These are phyloP conservation scores for Heterotilapia buettikoferi DNA, from an alignment of 2,113 vertebrate species.

Conservation along the genomic window DNA sequence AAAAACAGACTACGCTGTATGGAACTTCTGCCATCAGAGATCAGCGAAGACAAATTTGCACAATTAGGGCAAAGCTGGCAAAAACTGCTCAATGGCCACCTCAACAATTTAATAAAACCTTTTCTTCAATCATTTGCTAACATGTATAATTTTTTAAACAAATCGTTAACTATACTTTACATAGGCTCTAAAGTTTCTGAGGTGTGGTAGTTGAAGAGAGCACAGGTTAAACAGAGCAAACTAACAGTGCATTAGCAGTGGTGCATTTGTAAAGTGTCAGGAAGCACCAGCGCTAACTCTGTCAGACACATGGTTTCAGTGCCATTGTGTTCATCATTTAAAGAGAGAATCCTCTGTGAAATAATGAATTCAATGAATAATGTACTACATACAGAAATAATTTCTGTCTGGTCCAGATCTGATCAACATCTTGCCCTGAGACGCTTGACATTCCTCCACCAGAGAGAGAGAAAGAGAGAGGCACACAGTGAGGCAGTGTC, in stretches of 20 bases:
- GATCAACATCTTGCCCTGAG: neutral
- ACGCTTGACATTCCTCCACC: neutral
- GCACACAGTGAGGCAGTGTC: neutral
- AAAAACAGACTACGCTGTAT: neutral
- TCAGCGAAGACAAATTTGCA: neutral
- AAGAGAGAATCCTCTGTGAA: neutral
- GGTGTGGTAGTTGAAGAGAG: neutral
- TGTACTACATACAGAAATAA: neutral
- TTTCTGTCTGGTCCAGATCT: neutral
- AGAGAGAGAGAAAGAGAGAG: neutral
- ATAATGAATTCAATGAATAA: neutral
- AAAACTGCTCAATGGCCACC: neutral
- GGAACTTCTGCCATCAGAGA: neutral
- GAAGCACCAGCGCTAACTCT: neutral
- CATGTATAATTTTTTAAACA: neutral
- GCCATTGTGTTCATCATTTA: neutral
- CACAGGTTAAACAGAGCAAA: neutral
- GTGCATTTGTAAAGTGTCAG: neutral
- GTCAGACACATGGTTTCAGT: neutral
- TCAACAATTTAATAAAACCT: neutral
- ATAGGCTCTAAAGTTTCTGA: neutral
- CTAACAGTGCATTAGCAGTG: neutral
- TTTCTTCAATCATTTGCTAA: neutral
- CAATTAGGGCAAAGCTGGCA: neutral
- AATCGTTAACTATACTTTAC: neutral